Evolutionary conservation across 2,888 invertebrate species (phyloP).

Genomic region (Temnothorax unifasciatus): DNA sequence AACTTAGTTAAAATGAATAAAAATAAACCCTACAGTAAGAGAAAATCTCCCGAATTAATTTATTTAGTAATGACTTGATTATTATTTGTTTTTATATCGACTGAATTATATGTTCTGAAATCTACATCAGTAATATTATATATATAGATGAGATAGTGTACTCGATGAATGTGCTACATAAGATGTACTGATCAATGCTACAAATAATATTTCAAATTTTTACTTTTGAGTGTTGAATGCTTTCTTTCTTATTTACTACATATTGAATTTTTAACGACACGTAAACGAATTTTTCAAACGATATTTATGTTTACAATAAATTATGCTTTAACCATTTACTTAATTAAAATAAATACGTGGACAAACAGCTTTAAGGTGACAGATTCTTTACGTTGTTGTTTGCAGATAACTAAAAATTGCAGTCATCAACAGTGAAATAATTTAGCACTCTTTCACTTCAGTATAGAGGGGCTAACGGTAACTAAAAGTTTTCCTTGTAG

Average conservation of each 20-base stretch:
- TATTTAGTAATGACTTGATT: neutral
- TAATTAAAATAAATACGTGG: neutral
- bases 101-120: neutral
- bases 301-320: neutral
- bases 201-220: neutral
- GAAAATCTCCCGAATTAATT: neutral
- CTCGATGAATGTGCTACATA: neutral
- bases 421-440: conserved; percentile 12
- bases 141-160: neutral
- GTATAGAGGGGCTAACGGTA: conserved; percentile 24
- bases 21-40: neutral
- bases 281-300: neutral
- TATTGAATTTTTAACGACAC: neutral
- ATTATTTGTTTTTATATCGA: neutral
- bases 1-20: neutral
- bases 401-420: neutral
- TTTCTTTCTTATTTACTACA: neutral
- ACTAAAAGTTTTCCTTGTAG: conserved; percentile 26
- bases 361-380: neutral
- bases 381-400: neutral
- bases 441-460: neutral
- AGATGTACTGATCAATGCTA: neutral
- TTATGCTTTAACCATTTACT: neutral
- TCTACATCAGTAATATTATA: neutral
- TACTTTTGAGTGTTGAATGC: neutral